These are phyloP conservation scores for Tokudaia tokunoshimensis DNA, from an alignment of 2,797 vertebrate species.

Conservation along the genomic window DNA sequence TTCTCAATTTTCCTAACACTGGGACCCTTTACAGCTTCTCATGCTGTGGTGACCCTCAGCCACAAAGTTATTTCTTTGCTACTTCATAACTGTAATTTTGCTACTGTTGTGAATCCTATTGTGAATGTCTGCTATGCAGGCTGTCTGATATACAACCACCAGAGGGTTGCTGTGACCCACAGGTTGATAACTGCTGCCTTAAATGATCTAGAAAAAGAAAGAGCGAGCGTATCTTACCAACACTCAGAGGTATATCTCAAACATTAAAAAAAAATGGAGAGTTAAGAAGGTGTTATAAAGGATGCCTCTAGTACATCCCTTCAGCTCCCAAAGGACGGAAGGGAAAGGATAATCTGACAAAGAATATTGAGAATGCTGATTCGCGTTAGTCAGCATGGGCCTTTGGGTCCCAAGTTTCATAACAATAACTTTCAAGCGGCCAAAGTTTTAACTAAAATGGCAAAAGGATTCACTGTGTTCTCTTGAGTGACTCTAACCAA, in stretches of 20 bases:
- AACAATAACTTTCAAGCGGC: constrained; percentile 47
- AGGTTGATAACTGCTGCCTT: neutral
- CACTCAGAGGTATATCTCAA: neutral
- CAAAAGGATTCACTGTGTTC: constrained; percentile 27
- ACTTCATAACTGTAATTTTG: neutral
- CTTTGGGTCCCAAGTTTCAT: constrained; percentile 26
- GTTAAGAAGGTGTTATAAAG: constrained; percentile 34
- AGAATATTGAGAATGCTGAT: constrained; percentile 12
- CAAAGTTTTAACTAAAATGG: constrained; percentile 63
- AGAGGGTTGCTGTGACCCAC: neutral
- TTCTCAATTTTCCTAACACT: neutral
- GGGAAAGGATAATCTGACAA: constrained; percentile 33
- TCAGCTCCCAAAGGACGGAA: neutral
- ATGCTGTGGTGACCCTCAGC: neutral
- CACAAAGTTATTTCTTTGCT: neutral
- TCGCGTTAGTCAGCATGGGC: neutral
- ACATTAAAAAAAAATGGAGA: neutral
- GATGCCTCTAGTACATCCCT: neutral
- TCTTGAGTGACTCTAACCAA: constrained; percentile 16
- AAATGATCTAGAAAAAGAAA: constrained; percentile 36
- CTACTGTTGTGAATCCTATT: neutral
- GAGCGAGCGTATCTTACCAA: neutral
- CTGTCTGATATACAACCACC: too few relatives aligned
- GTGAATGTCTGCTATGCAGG: neutral
- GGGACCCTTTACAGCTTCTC: neutral